Conservation (phyloP, 2,113 vertebrate species). For the Crypturellus undulatus region DNA sequence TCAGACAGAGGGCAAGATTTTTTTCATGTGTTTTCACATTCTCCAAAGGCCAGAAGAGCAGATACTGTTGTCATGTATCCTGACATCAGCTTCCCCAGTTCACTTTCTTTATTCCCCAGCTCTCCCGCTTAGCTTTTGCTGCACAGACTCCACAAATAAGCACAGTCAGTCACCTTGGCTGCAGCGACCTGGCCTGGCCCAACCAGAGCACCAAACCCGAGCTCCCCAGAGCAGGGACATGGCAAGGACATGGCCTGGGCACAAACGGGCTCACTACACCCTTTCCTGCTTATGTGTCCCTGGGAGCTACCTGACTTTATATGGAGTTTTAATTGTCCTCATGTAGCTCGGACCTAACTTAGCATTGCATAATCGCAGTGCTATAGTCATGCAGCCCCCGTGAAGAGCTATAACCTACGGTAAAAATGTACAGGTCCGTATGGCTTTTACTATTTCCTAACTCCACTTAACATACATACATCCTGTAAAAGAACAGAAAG, state of each 20-base stretch:
- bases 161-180: background rate
- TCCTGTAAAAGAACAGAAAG: background rate
- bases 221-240: background rate
- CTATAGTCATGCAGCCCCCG: background rate
- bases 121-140: background rate
- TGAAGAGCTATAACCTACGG: background rate
- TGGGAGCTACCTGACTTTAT: too few relatives aligned
- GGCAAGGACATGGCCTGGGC: background rate
- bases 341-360: background rate
- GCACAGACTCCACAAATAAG: background rate
- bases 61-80: background rate
- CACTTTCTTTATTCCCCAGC: background rate
- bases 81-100: background rate
- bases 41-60: background rate
- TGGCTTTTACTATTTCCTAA: background rate
- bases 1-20: background rate
- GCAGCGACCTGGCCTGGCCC: background rate
- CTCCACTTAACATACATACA: background rate
- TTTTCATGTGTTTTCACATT: background rate
- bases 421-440: background rate
- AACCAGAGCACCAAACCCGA: accelerated
- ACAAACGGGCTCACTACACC: background rate
- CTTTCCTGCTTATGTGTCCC: too few relatives aligned
- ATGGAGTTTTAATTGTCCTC: background rate
- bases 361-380: accelerated